Base-by-base conservation (phyloP, 2,113 vertebrate species). In the Platichthys stellatus region DNA sequence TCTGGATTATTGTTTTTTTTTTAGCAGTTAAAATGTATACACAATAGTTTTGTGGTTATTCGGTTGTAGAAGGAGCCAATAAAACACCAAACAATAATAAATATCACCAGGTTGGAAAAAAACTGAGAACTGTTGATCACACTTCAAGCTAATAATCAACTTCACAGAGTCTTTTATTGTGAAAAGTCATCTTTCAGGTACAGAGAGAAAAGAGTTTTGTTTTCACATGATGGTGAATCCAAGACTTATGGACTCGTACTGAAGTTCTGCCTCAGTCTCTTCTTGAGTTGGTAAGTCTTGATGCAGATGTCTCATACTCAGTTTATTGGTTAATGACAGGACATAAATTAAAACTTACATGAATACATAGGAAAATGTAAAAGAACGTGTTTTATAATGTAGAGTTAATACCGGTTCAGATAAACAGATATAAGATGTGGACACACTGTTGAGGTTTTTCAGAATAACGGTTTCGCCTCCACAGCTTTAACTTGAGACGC, bases 401-500 rank as follows among this genome's bases (percentile, higher is more conserved):
- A 31, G 31, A 31, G 31, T 47, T 12, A 3, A 35, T 24, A 2
- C 3, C 4, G 8, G 10, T 23, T 64, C 12, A 26, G 24, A 2
- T 47, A 2, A 8, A 21, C 10, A 63, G 38, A 51, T 43, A n/a
- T n/a, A 23, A 38, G 31, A 53, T n/a, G 6, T 26, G 4, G 53
- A 3, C 53, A 56, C 49, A 14, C 51, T 53, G 51, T 38, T 2
- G 2, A 53, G 17, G 51, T 53, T 21, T 38, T 35, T 51, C 20
- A 20, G 20, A 93, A 3, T 0, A 93, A 31, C 0, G 92, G 84
- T 0, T 83, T 35, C 0, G 54, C 71, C 21, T 94, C 88, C 72
- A 94, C 63, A 43, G 91, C 87, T 49, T 83, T 80, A 21, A 95
- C 91, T 13, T 71, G 87, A 1, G 90, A 83, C 0, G 94, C 94